Percentiles rank a stretch among this genome's conserved stretches.
Evolutionary conservation across 2,888 invertebrate species (phyloP).

Genomic region (Sialis lutaria): DNA sequence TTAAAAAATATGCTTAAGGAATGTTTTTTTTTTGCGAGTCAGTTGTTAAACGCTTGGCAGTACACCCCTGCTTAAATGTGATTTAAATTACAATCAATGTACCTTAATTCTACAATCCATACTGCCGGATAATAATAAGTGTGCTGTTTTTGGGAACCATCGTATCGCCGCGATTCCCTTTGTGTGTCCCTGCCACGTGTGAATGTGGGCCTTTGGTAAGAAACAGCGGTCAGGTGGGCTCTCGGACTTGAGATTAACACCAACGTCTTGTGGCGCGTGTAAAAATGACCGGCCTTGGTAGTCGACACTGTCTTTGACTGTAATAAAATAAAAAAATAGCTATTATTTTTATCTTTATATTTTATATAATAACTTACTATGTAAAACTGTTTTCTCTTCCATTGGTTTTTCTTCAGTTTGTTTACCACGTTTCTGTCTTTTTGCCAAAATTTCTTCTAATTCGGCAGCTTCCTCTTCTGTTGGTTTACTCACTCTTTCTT

Average conservation of each 20-base stretch:
- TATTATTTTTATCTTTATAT: neutral
- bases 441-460: conserved; percentile 83
- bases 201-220: conserved; percentile 86
- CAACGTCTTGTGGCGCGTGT: conserved; percentile 82
- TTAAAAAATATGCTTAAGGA: no score
- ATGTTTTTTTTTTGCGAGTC: no score
- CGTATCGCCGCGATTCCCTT: conserved; percentile 90
- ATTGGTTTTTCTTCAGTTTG: conserved; percentile 79
- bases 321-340: conserved; percentile 14
- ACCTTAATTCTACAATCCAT: conserved; percentile 96
- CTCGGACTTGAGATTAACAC: conserved; percentile 70
- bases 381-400: conserved; percentile 89
- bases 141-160: conserved; percentile 90
- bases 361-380: conserved; percentile 41
- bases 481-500: conserved; percentile 75
- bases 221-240: conserved; percentile 90
- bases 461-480: conserved; percentile 87
- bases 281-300: conserved; percentile 95
- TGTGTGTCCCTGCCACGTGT: conserved; percentile 94
- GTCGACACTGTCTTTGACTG: conserved; percentile 84
- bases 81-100: neutral
- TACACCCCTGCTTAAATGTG: no score
- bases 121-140: conserved; percentile 84
- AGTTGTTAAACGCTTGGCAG: no score
- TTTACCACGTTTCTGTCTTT: conserved; percentile 75